Conservation (phyloP, 1,140 invertebrate genomes). For the Ips nitidus region DNA sequence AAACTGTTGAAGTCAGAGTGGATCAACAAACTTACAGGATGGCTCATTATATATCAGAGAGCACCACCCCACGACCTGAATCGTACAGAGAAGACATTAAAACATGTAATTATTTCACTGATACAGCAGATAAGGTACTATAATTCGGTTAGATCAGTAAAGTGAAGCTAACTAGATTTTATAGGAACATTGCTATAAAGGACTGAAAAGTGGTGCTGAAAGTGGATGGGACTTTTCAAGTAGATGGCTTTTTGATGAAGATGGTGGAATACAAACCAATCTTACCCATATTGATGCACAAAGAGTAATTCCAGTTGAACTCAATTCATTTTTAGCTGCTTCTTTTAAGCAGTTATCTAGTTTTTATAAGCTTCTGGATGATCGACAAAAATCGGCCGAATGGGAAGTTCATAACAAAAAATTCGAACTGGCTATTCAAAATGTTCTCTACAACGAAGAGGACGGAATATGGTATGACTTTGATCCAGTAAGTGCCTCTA, state of each 20-base stretch:
- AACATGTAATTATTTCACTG: slow-evolving; percentile 41
- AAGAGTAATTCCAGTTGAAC: slow-evolving; percentile 78
- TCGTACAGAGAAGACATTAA: slow-evolving; percentile 67
- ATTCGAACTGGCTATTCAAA: slow-evolving; percentile 49
- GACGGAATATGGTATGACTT: slow-evolving; percentile 78
- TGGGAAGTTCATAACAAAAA: slow-evolving; percentile 50
- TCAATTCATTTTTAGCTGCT: slow-evolving; percentile 76
- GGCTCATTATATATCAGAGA: slow-evolving; percentile 61
- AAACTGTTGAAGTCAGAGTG: slow-evolving; percentile 57
- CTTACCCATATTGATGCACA: slow-evolving; percentile 62
- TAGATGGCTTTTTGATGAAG: slow-evolving; percentile 70
- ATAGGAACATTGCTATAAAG: slow-evolving; percentile 41
- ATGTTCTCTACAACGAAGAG: slow-evolving; percentile 61
- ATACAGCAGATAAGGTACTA: not conserved
- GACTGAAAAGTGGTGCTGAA: slow-evolving; percentile 79
- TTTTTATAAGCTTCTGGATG: slow-evolving; percentile 58
- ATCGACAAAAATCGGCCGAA: slow-evolving; percentile 53
- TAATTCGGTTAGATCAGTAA: not conserved
- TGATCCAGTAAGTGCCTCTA: slow-evolving; percentile 58
- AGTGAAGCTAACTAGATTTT: slow-evolving; percentile 1
- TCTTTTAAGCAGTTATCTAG: slow-evolving; percentile 60
- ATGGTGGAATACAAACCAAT: slow-evolving; percentile 55
- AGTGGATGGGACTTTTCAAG: slow-evolving; percentile 87
- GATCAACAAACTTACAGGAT: slow-evolving; percentile 61
- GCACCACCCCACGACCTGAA: slow-evolving; percentile 73